These are phyloP conservation scores for Sesia bembeciformis DNA, from an alignment of 2,888 invertebrate genomes.

Conservation along the genomic window DNA sequence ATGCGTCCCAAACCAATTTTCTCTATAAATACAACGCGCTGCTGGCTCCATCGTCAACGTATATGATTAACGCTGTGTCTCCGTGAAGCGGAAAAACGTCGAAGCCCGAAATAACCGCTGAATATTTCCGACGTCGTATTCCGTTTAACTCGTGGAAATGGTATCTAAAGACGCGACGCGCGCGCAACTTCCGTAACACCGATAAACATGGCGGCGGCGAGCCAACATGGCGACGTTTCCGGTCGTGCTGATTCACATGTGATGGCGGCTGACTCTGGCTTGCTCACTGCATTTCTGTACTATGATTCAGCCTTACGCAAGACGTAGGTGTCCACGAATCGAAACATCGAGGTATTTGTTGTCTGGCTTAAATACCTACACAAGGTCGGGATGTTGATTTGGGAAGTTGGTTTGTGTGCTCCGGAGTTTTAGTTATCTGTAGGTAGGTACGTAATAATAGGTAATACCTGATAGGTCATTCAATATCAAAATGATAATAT, in stretches of 20 bases:
- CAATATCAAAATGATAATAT: too few species aligned
- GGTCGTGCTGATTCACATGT: slow-evolving; percentile 67
- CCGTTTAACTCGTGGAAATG: slow-evolving; percentile 57
- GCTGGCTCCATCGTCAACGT: slow-evolving; percentile 36
- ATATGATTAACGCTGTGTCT: slow-evolving; percentile 65
- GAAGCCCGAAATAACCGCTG: slow-evolving; percentile 56
- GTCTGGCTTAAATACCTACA: slow-evolving; percentile 33
- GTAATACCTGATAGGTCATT: too few species aligned
- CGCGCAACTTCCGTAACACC: slow-evolving; percentile 70
- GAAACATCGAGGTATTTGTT: slow-evolving; percentile 33
- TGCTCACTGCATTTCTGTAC: slow-evolving; percentile 67
- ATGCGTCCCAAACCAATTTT: slow-evolving; percentile 29
- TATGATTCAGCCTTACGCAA: slow-evolving; percentile 67
- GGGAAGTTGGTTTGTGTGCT: background rate
- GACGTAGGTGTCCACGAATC: slow-evolving; percentile 46
- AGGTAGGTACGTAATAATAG: background rate
- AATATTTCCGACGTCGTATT: slow-evolving; percentile 65
- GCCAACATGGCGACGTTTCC: slow-evolving; percentile 72
- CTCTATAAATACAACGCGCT: slow-evolving; percentile 50
- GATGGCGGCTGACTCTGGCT: slow-evolving; percentile 48
- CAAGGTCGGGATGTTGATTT: slow-evolving; percentile 1
- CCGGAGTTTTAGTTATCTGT: background rate
- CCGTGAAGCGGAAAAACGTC: slow-evolving; percentile 67
- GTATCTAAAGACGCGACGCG: slow-evolving; percentile 67
- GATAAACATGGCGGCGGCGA: slow-evolving; percentile 66